Evolutionary conservation across 2,113 vertebrate genomes (phyloP).

Genomic region (Poicephalus gulielmi): DNA sequence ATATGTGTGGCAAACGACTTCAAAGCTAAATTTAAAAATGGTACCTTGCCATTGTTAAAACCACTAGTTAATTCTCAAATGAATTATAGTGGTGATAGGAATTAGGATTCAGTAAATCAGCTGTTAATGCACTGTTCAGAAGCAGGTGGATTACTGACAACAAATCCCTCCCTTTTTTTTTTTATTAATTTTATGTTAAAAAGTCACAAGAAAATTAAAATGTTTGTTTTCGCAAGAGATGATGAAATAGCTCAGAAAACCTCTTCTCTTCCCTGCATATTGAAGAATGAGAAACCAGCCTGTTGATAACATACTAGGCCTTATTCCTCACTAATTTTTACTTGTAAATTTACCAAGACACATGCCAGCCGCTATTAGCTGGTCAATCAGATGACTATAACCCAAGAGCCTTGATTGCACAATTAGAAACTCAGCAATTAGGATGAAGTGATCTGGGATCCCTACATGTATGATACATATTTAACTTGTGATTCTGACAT

Average conservation of each 20-base stretch:
- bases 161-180: accelerated
- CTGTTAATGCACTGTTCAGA: neutral
- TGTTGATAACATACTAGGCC: neutral
- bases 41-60: neutral
- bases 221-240: neutral
- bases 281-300: neutral
- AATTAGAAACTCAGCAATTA: neutral
- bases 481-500: neutral
- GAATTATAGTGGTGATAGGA: neutral
- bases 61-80: neutral
- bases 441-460: neutral
- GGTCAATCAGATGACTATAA: neutral
- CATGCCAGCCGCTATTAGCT: neutral
- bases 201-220: neutral
- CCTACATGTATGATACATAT: accelerated
- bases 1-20: neutral
- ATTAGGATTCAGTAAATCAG: neutral
- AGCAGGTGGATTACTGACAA: neutral
- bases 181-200: neutral
- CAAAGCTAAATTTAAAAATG: neutral
- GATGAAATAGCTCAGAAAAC: neutral
- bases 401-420: neutral
- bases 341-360: neutral
- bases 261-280: neutral
- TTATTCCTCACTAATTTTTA: neutral